A percentile compares a stretch with the other conserved stretches of the same genome.
Conservation (phyloP, 2,797 vertebrate species). For the Rhinoraja longicauda region DNA sequence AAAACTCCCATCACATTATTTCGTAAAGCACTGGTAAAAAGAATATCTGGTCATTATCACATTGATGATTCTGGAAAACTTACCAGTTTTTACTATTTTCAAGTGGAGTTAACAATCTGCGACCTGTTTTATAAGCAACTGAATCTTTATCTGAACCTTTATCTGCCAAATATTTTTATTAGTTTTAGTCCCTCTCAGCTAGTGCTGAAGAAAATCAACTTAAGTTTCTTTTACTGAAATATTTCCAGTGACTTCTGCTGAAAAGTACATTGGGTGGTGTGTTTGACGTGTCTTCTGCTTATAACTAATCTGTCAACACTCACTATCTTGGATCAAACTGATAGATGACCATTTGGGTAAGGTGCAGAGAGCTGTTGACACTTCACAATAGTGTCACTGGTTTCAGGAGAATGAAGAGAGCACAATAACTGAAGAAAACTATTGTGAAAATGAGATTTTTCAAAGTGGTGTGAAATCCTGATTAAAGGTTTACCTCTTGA, state of each 20-base stretch:
- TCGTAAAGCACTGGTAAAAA: not conserved
- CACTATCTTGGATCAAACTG: not conserved
- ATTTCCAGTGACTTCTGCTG: not conserved
- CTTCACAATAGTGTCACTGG: not conserved
- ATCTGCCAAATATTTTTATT: not conserved
- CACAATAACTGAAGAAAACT: not conserved
- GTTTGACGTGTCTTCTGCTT: not conserved
- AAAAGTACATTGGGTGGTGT: not conserved
- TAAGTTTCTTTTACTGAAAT: not conserved
- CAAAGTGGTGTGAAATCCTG: conserved; percentile 30
- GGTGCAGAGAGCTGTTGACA: not conserved
- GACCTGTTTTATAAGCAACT: not conserved
- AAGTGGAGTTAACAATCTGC: not conserved
- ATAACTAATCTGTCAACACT: not conserved
- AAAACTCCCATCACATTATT: not conserved
- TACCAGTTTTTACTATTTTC: not conserved
- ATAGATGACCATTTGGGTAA: not conserved
- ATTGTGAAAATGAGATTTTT: conserved; percentile 27
- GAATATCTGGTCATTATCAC: not conserved
- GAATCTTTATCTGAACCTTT: too few species aligned
- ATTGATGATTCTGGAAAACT: not conserved
- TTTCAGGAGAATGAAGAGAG: not conserved
- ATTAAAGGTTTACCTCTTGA: conserved; percentile 28
- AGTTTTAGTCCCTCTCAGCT: not conserved
- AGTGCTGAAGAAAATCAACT: not conserved